Evolutionary conservation across 2,888 invertebrate species (phyloP).

Genomic region (Leucozona laternaria): DNA sequence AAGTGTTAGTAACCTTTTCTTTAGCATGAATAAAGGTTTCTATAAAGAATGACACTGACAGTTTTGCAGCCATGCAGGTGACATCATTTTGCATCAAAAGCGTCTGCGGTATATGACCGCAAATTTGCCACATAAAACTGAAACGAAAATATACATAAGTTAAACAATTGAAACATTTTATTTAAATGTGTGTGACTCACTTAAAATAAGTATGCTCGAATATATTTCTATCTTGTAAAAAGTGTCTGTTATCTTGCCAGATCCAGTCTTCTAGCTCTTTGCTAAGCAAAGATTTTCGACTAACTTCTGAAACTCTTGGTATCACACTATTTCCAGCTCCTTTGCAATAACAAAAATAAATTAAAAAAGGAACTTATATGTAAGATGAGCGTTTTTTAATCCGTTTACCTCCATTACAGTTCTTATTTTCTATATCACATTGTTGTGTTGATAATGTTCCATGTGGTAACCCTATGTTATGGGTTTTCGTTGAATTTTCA

Average conservation of each 20-base stretch:
- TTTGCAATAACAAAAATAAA: neutral
- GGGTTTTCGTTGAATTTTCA: conserved; percentile 78
- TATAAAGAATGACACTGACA: conserved; percentile 97
- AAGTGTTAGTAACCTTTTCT: conserved; percentile 89
- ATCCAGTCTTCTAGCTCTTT: conserved; percentile 96
- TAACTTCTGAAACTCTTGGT: conserved; percentile 56
- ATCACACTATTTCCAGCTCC: conserved; percentile 55
- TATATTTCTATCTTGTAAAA: conserved; percentile 96
- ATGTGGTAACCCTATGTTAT: conserved; percentile 78
- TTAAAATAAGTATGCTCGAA: conserved; percentile 98
- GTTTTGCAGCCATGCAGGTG: conserved; percentile 92
- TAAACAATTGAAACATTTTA: neutral
- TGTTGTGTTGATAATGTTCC: conserved; percentile 78
- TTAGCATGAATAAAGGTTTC: conserved; percentile 98
- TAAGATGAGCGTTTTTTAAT: neutral
- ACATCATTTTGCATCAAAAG: conserved; percentile 91
- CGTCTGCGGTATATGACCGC: conserved; percentile 96
- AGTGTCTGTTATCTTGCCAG: conserved; percentile 98
- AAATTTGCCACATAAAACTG: conserved; percentile 98
- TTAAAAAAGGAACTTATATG: too few species aligned
- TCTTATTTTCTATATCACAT: conserved; percentile 82
- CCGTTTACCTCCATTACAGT: conserved; percentile 66
- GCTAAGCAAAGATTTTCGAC: conserved; percentile 80
- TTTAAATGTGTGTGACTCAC: conserved; percentile 85
- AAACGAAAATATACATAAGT: conserved; percentile 74